phyloP scores from a whole-genome alignment of 2,797 vertebrate species.

The Danio albolineatus region DNA sequence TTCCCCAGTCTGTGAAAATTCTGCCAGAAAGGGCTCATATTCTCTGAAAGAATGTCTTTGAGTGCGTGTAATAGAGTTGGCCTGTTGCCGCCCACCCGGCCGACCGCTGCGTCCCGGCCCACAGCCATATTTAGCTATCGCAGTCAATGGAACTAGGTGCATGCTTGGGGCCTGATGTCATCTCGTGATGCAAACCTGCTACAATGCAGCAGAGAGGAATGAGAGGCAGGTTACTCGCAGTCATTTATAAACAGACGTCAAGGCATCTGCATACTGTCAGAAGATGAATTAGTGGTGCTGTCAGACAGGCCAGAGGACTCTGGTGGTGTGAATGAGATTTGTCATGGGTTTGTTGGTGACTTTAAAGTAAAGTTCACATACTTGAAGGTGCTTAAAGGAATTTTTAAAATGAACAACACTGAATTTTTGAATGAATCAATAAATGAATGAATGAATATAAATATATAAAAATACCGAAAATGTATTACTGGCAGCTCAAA shows the following conservation, averaged over 20 bases:
- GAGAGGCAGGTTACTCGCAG: conserved; percentile 43
- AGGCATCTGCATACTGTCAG: conserved; percentile 33
- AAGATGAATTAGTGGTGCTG: conserved; percentile 1
- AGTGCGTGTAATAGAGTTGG: conserved; percentile 61
- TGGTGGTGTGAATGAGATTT: conserved; percentile 28
- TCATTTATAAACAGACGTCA: conserved; percentile 50
- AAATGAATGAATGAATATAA: too few relatives aligned
- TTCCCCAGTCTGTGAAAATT: conserved; percentile 35
- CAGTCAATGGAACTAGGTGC: conserved; percentile 64
- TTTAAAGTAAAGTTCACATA: conserved; percentile 28
- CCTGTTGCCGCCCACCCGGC: conserved; percentile 44
- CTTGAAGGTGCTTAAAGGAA: neutral
- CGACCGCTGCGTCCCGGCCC: conserved; percentile 28
- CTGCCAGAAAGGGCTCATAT: conserved; percentile 45
- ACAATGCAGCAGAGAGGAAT: conserved; percentile 50
- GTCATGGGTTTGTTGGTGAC: conserved; percentile 26
- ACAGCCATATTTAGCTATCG: conserved; percentile 68
- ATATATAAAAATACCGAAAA: too few relatives aligned
- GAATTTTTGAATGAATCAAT: too few relatives aligned
- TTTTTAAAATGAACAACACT: neutral
- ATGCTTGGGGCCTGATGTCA: conserved; percentile 63
- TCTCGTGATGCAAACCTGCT: conserved; percentile 55
- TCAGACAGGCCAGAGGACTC: conserved; percentile 20
- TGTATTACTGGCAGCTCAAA: too few relatives aligned
- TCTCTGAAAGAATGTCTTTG: conserved; percentile 56